These are phyloP conservation scores for Litocranius walleri DNA, from an alignment of 2,113 vertebrate species.

Conservation along the genomic window DNA sequence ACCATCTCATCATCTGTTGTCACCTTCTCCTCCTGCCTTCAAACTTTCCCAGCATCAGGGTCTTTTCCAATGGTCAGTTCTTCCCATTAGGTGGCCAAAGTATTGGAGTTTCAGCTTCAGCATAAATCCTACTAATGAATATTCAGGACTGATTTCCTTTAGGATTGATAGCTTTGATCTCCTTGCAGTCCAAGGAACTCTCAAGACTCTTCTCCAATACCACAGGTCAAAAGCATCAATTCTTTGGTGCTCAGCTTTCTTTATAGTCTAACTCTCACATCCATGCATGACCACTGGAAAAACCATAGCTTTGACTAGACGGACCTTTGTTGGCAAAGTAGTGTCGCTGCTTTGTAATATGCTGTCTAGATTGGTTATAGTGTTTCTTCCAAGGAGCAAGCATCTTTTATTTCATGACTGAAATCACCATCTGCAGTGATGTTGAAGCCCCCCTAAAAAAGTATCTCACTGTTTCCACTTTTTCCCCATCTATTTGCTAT, in stretches of 20 bases:
- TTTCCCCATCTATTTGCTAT: background rate
- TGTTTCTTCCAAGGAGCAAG: background rate
- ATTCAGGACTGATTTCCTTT: background rate
- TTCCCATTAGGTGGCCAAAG: background rate
- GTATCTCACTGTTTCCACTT: background rate
- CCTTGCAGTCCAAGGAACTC: background rate
- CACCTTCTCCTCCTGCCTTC: background rate
- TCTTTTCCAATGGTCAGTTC: background rate
- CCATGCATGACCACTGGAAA: background rate
- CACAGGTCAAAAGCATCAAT: background rate
- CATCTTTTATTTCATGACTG: background rate
- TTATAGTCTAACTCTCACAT: background rate
- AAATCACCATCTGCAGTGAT: background rate
- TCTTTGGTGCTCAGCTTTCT: background rate
- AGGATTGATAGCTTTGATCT: background rate
- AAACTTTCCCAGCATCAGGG: background rate
- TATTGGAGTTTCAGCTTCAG: background rate
- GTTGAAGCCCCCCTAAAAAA: background rate
- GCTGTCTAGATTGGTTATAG: background rate
- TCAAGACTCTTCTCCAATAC: background rate
- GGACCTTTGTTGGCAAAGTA: background rate
- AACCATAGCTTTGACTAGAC: background rate
- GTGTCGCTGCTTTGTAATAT: background rate
- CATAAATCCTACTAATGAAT: background rate
- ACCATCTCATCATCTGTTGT: background rate